Evolutionary conservation across 1,140 invertebrate genomes (phyloP).

Genomic region (Gyrodactylus salaris): DNA sequence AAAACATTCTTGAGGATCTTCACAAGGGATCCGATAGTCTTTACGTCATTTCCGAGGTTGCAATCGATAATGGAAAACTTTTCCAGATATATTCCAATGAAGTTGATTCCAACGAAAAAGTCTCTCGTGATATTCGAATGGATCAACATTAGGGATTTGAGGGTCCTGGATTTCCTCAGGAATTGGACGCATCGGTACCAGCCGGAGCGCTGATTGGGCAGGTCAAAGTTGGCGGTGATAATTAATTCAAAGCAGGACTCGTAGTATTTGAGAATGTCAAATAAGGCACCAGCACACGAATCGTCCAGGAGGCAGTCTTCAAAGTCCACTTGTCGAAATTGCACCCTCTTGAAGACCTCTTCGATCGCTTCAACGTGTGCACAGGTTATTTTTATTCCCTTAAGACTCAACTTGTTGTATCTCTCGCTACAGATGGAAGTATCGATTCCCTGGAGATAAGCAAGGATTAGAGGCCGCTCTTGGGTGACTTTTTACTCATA

Average conservation of each 20-base stretch:
- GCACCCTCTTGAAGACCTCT: conserved; percentile 37
- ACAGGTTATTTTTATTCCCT: conserved; percentile 19
- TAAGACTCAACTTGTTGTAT: neutral
- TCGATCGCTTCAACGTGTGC: conserved; percentile 35
- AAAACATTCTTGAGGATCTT: neutral
- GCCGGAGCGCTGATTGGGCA: neutral
- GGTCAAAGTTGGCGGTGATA: conserved; percentile 31
- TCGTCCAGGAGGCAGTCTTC: conserved; percentile 33
- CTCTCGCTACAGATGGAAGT: neutral
- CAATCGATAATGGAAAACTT: neutral
- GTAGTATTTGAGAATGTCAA: conserved; percentile 67
- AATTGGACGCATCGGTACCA: neutral
- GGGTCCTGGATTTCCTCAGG: neutral
- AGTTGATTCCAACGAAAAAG: neutral
- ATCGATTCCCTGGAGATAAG: neutral
- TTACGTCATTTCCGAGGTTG: neutral
- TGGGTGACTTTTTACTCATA: no score
- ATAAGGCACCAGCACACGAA: conserved; percentile 35
- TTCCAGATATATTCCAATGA: neutral
- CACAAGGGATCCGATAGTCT: neutral
- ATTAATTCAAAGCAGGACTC: conserved; percentile 40
- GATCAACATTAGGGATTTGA: neutral
- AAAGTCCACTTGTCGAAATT: conserved; percentile 33
- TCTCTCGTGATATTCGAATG: neutral
- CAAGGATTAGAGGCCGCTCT: no score